Evolutionary conservation across 2,113 vertebrate genomes (phyloP).

Genomic region (Athene noctua): DNA sequence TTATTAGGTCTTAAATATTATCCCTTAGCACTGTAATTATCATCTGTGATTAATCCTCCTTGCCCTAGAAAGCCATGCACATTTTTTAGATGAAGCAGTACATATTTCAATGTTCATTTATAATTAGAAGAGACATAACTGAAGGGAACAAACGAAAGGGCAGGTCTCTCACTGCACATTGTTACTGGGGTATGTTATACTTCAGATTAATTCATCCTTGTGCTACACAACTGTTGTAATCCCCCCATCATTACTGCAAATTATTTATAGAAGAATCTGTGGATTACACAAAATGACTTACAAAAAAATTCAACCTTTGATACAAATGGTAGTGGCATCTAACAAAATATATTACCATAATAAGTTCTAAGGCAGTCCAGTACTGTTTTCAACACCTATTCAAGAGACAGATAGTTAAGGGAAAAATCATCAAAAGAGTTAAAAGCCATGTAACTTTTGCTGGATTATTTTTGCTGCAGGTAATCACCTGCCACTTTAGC

Average conservation of each 20-base stretch:
- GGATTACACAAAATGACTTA: neutral
- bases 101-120: neutral
- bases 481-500: neutral
- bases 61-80: conserved; percentile 19
- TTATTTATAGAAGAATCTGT: neutral
- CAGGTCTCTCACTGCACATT: neutral
- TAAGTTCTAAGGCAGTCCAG: neutral
- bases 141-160: conserved; percentile 1
- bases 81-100: conserved; percentile 20
- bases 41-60: conserved; percentile 53
- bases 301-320: neutral
- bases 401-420: neutral
- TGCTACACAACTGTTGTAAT: neutral
- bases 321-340: neutral
- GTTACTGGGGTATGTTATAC: neutral
- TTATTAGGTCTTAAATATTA: conserved; percentile 56
- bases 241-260: neutral
- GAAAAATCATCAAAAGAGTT: neutral
- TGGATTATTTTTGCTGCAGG: neutral
- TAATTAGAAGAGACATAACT: conserved; percentile 14
- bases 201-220: neutral
- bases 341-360: neutral
- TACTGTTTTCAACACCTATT: neutral
- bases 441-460: neutral
- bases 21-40: conserved; percentile 53